These are phyloP conservation scores for Plecotus auritus DNA, from an alignment of 2,113 vertebrate genomes.

Conservation along the genomic window DNA sequence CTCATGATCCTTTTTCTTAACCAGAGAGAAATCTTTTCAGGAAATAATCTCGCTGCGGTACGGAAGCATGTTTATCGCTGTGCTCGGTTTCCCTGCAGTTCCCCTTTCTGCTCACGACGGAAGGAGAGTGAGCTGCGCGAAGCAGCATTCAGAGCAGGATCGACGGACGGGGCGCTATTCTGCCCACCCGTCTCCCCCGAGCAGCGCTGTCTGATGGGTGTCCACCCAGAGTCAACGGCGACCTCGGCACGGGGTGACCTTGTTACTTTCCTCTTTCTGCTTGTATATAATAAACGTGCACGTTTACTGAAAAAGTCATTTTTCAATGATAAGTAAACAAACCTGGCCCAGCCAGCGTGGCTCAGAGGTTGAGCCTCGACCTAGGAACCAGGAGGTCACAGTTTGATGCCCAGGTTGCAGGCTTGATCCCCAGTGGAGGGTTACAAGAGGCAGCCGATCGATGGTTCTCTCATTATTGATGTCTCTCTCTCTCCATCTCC, in stretches of 20 bases:
- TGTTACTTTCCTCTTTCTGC: neutral
- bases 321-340: neutral
- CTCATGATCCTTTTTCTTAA: neutral
- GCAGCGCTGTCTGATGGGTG: no score
- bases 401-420: no score
- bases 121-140: neutral
- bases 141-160: neutral
- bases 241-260: neutral
- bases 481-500: no score
- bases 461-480: no score
- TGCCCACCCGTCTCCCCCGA: neutral
- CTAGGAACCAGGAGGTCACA: no score
- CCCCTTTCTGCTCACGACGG: neutral
- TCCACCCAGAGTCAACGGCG: accelerated
- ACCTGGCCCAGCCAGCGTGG: no score
- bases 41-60: slow-evolving; percentile 34
- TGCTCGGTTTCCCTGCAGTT: slow-evolving; percentile 23
- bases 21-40: slow-evolving; percentile 44
- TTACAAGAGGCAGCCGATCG: no score
- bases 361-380: no score
- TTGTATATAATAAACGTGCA: neutral
- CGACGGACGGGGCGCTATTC: neutral
- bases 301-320: neutral
- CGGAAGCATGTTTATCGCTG: neutral
- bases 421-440: no score